Evolutionary conservation across 2,888 invertebrate genomes (phyloP).

Genomic region (Cyaniris semiargus): DNA sequence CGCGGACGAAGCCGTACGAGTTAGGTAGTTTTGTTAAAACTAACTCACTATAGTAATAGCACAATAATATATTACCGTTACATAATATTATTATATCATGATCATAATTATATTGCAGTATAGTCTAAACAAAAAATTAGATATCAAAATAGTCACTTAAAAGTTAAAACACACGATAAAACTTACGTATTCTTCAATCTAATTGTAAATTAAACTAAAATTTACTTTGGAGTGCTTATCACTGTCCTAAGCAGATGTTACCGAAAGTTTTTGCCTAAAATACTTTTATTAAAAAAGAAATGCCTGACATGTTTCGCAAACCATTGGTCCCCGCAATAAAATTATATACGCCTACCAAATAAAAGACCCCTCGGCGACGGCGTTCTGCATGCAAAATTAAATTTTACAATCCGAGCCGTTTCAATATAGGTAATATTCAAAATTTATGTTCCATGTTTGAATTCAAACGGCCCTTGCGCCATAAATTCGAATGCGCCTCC

Average conservation of each 20-base stretch:
- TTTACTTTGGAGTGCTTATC: neutral
- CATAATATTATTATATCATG: too few species aligned
- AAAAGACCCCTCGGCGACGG: constrained; percentile 60
- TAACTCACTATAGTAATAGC: too few species aligned
- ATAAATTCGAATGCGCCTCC: constrained; percentile 59
- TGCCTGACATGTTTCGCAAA: constrained; percentile 69
- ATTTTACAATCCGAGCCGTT: constrained; percentile 76
- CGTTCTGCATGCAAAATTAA: constrained; percentile 79
- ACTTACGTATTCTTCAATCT: neutral
- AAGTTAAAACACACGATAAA: too few species aligned
- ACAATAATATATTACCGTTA: too few species aligned
- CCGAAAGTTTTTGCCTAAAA: neutral
- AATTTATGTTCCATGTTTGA: constrained; percentile 75
- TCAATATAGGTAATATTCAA: constrained; percentile 78
- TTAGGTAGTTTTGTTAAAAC: too few species aligned
- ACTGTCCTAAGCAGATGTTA: neutral
- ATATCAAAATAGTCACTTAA: too few species aligned
- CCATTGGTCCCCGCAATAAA: constrained; percentile 78
- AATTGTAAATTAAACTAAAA: neutral
- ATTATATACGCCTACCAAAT: constrained; percentile 81
- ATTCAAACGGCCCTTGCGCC: constrained; percentile 63
- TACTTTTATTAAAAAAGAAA: constrained; percentile 49
- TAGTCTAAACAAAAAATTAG: too few species aligned
- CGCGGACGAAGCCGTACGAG: too few species aligned
- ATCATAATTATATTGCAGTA: too few species aligned